A percentile compares a stretch with the other conserved stretches of the same genome.
These are phyloP conservation scores for Vespertilio murinus DNA, from an alignment of 2,797 vertebrate species.

Conservation along the genomic window DNA sequence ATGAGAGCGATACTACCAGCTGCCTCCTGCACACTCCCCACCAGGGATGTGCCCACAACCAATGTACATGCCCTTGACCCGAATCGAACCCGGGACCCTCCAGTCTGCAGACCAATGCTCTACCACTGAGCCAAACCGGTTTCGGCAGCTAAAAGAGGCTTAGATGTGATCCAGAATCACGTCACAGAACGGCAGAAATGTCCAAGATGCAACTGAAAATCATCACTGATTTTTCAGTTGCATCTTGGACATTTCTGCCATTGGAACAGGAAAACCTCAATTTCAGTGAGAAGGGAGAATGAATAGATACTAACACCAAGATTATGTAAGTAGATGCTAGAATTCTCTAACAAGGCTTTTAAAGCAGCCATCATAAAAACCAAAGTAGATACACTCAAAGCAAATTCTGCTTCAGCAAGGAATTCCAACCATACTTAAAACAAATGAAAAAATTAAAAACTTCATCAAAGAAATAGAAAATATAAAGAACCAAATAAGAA, in stretches of 20 bases:
- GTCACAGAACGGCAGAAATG: neutral
- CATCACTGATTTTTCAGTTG: neutral
- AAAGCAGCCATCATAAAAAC: constrained; percentile 19
- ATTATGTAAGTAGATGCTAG: neutral
- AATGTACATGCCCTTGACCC: too few relatives aligned
- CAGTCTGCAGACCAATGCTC: too few relatives aligned
- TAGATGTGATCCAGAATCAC: neutral
- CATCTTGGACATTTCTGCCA: too few relatives aligned
- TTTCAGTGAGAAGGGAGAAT: neutral
- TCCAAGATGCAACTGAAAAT: neutral
- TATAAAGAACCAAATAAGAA: neutral
- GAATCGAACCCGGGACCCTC: too few relatives aligned
- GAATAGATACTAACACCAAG: neutral
- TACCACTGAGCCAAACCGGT: too few relatives aligned
- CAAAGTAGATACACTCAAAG: too few relatives aligned
- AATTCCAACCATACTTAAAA: neutral
- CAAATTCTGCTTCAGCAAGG: neutral
- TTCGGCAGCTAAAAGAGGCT: too few relatives aligned
- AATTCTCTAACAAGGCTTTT: constrained; percentile 21
- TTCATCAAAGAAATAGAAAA: neutral
- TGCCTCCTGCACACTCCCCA: too few relatives aligned
- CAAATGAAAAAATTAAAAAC: neutral
- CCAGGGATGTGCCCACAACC: too few relatives aligned
- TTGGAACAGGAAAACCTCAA: neutral
- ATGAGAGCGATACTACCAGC: too few relatives aligned